Evolutionary conservation across 2,113 vertebrate genomes (phyloP).

Genomic region (Passer montanus): DNA sequence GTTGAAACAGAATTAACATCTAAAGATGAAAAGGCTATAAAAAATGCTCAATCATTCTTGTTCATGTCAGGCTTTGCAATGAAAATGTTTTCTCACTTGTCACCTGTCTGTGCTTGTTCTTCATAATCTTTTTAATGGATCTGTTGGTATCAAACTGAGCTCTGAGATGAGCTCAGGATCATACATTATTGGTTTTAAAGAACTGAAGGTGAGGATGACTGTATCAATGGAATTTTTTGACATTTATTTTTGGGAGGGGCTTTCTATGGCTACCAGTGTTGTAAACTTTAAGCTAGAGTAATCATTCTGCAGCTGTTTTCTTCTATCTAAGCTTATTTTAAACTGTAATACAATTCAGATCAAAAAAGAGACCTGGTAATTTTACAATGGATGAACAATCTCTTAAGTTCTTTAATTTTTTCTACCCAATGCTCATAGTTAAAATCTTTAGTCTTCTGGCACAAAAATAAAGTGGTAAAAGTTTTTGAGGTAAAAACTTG

Average conservation of each 20-base stretch:
- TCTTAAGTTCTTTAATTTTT: not conserved
- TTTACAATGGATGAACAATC: not conserved
- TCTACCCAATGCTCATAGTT: not conserved
- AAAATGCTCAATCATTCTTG: slow-evolving; percentile 21
- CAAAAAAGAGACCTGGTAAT: not conserved
- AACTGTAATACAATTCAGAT: not conserved
- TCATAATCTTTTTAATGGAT: slow-evolving; percentile 11
- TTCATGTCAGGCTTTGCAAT: slow-evolving; percentile 14
- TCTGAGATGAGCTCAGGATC: not conserved
- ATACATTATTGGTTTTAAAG: not conserved
- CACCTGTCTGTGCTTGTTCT: slow-evolving; percentile 24
- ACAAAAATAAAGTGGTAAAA: not conserved
- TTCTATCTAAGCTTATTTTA: not conserved
- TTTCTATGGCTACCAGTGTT: not conserved
- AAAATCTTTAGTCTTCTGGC: not conserved
- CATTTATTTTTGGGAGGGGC: not conserved
- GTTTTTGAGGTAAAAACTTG: not conserved
- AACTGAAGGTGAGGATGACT: not conserved
- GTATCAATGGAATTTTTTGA: not conserved
- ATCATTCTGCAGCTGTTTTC: not conserved
- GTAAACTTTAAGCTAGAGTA: not conserved
- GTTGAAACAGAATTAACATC: not conserved
- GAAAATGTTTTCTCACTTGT: not conserved
- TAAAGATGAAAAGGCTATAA: slow-evolving; percentile 32
- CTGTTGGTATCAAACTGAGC: not conserved